phyloP scores from a whole-genome alignment of 2,888 invertebrate genomes.

The Himalopsyche anomala region DNA sequence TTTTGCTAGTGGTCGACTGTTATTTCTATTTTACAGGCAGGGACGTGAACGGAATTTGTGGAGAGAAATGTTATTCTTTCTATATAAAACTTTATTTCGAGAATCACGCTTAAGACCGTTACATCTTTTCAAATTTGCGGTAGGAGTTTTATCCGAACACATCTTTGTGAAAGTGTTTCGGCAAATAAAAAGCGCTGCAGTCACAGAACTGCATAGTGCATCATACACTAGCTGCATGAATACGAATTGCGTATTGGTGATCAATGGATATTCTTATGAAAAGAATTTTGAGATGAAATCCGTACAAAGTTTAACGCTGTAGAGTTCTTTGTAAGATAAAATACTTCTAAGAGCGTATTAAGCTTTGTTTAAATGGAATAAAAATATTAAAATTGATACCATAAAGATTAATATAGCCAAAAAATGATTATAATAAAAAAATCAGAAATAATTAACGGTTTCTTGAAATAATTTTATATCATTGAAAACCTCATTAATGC shows the following conservation, averaged over 20 bases:
- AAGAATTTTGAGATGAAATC: not conserved
- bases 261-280: not conserved
- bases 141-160: slow-evolving; percentile 38
- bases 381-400: too few relatives aligned
- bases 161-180: slow-evolving; percentile 39
- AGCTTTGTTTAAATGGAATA: too few relatives aligned
- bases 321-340: not conserved
- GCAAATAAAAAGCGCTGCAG: slow-evolving; percentile 21
- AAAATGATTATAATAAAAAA: too few relatives aligned
- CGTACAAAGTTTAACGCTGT: not conserved
- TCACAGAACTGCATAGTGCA: slow-evolving; percentile 16
- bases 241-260: slow-evolving; percentile 25
- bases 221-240: slow-evolving; percentile 23
- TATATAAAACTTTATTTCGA: slow-evolving; percentile 55
- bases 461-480: too few relatives aligned
- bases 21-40: slow-evolving; percentile 38
- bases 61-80: slow-evolving; percentile 49
- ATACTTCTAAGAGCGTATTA: too few relatives aligned
- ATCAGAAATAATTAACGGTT: too few relatives aligned
- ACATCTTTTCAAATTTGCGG: slow-evolving; percentile 47
- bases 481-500: too few relatives aligned
- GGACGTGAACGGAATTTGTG: slow-evolving; percentile 54
- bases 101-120: slow-evolving; percentile 53
- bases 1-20: slow-evolving; percentile 10
- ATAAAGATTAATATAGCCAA: too few relatives aligned